A percentile compares a stretch with the other conserved stretches of the same genome.
Conservation (phyloP, 2,797 vertebrate species). For the Aplochiton taeniatus region DNA sequence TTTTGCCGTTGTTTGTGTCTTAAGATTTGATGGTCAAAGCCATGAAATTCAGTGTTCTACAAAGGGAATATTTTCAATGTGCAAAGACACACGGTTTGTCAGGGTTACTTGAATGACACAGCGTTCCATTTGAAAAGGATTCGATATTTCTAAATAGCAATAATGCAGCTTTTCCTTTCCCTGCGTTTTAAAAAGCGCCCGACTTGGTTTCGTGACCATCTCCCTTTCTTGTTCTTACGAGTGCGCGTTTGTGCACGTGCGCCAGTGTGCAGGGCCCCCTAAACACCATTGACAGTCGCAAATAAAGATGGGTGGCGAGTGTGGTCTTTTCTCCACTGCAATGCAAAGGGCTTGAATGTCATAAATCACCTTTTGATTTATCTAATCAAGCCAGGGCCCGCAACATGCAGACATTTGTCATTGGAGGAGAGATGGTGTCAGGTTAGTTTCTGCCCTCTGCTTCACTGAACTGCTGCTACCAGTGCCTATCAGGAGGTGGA, state of each 20-base stretch:
- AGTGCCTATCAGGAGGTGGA: slow-evolving; percentile 1
- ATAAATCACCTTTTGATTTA: slow-evolving; percentile 88
- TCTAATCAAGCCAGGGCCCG: slow-evolving; percentile 84
- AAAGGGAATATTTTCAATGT: no score
- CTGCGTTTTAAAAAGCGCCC: slow-evolving; percentile 48
- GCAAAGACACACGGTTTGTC: no score
- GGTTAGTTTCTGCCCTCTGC: slow-evolving; percentile 74
- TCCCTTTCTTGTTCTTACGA: slow-evolving; percentile 17
- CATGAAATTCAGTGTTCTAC: no score
- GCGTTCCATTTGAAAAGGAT: slow-evolving; percentile 25
- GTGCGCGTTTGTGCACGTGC: slow-evolving; percentile 21
- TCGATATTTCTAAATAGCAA: slow-evolving; percentile 40
- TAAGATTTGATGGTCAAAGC: neutral
- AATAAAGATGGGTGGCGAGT: slow-evolving; percentile 83
- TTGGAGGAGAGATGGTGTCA: slow-evolving; percentile 64
- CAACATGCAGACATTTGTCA: slow-evolving; percentile 82
- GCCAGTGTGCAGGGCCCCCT: slow-evolving; percentile 48
- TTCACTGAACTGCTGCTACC: slow-evolving; percentile 69
- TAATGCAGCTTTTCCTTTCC: no score
- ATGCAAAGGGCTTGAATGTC: slow-evolving; percentile 81
- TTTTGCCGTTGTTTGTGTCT: neutral
- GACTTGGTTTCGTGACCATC: slow-evolving; percentile 23
- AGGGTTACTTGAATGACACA: no score
- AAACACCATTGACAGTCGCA: slow-evolving; percentile 79
- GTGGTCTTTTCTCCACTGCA: slow-evolving; percentile 64